These are phyloP conservation scores for Phaedon cochleariae DNA, from an alignment of 2,888 invertebrate genomes.

Conservation along the genomic window DNA sequence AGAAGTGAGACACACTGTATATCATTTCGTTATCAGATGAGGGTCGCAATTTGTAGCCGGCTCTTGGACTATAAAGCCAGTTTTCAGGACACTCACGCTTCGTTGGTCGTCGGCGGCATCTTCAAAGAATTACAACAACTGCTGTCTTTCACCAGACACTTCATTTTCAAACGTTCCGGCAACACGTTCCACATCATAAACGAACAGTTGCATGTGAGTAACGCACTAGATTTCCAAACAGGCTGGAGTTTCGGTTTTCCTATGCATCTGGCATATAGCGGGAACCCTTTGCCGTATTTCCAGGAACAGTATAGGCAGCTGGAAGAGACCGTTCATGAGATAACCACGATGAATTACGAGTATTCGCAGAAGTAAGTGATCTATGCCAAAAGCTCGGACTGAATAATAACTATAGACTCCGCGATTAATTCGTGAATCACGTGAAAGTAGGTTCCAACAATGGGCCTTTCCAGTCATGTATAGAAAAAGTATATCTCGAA, in stretches of 20 bases:
- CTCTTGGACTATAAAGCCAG: neutral
- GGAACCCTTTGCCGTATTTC: constrained; percentile 30
- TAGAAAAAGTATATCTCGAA: too few species aligned
- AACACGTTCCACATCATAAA: constrained; percentile 32
- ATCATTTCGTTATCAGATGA: too few species aligned
- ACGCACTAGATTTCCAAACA: constrained; percentile 24
- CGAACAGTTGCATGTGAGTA: constrained; percentile 35
- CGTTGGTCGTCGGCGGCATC: constrained; percentile 25
- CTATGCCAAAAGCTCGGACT: too few species aligned
- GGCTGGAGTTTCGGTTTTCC: constrained; percentile 24
- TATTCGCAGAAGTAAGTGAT: constrained; percentile 35
- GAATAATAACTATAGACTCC: too few species aligned
- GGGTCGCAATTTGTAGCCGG: neutral
- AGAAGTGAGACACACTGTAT: too few species aligned
- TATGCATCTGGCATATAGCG: constrained; percentile 7
- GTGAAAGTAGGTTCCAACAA: too few species aligned
- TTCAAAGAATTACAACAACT: constrained; percentile 24
- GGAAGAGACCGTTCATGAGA: constrained; percentile 20
- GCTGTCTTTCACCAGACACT: constrained; percentile 33
- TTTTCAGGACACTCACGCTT: constrained; percentile 17
- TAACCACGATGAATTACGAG: constrained; percentile 34
- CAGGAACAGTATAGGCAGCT: constrained; percentile 25
- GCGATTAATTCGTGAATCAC: too few species aligned
- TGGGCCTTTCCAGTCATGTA: too few species aligned
- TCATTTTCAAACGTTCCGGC: constrained; percentile 22